phyloP scores from a whole-genome alignment of 2,888 invertebrate genomes.

The Drosophila diplacantha region DNA sequence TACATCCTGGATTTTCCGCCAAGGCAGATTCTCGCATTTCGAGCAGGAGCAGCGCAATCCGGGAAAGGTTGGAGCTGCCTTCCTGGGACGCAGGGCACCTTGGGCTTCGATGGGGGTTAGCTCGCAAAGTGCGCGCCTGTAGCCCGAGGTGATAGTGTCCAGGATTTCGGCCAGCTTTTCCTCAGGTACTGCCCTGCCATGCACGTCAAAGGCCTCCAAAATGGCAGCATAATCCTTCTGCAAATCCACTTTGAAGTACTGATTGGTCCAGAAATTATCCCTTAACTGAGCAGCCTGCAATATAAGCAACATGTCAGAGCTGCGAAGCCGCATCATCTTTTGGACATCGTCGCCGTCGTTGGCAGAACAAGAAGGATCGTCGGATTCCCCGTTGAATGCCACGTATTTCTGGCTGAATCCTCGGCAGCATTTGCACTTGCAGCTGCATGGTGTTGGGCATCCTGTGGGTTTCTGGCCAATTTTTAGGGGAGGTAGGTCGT shows the following conservation, averaged over 20 bases:
- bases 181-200: background rate
- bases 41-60: constrained; percentile 37
- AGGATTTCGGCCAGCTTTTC: constrained; percentile 28
- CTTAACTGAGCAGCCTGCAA: constrained; percentile 34
- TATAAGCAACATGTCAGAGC: constrained; percentile 35
- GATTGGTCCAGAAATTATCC: constrained; percentile 48
- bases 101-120: constrained; percentile 1
- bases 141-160: constrained; percentile 43
- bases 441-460: constrained; percentile 27
- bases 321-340: constrained; percentile 45
- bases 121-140: constrained; percentile 26
- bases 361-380: background rate
- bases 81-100: constrained; percentile 27
- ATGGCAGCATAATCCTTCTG: constrained; percentile 29
- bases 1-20: constrained; percentile 29
- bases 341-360: constrained; percentile 19
- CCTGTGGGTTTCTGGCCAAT: background rate
- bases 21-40: constrained; percentile 34
- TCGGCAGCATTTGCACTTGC: constrained; percentile 42
- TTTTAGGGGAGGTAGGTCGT: constrained; percentile 6
- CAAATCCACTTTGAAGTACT: constrained; percentile 34
- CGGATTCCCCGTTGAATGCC: constrained; percentile 30
- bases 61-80: background rate
- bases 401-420: constrained; percentile 40
- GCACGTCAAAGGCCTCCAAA: background rate